Percentiles rank a stretch among this genome's conserved stretches.
Evolutionary conservation across 2,797 vertebrate species (phyloP).

Genomic region (Furcifer pardalis): DNA sequence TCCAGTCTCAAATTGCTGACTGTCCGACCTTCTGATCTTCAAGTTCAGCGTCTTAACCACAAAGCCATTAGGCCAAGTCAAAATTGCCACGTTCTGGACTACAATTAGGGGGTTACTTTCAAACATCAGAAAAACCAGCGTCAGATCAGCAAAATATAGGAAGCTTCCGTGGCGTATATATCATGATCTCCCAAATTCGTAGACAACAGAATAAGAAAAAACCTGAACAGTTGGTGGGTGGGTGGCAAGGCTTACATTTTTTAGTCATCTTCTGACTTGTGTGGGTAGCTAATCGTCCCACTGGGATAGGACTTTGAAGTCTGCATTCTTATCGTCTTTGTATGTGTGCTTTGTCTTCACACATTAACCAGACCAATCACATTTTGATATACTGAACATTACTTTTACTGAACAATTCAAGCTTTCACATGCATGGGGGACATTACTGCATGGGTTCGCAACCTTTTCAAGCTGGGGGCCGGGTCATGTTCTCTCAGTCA

Average conservation of each 20-base stretch:
- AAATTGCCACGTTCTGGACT: background rate
- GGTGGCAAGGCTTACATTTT: background rate
- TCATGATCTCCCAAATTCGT: background rate
- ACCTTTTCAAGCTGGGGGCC: too few species aligned
- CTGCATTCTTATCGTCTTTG: too few species aligned
- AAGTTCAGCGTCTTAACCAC: too few species aligned
- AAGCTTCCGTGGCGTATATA: background rate
- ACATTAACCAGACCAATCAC: background rate
- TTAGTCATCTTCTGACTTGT: background rate
- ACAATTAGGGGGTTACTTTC: background rate
- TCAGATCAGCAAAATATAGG: background rate
- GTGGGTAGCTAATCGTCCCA: conserved; percentile 12
- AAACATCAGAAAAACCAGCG: background rate
- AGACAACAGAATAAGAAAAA: background rate
- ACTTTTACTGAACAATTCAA: background rate
- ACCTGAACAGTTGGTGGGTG: conserved; percentile 11
- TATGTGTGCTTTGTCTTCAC: background rate
- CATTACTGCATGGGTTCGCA: too few species aligned
- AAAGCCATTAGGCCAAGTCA: background rate
- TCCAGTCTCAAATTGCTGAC: too few species aligned
- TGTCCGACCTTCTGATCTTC: too few species aligned
- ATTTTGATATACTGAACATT: too few species aligned
- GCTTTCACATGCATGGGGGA: background rate
- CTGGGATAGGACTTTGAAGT: background rate
- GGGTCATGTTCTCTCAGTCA: too few species aligned